Evolutionary conservation across 2,888 invertebrate genomes (phyloP).

Genomic region (Mythimna loreyi): DNA sequence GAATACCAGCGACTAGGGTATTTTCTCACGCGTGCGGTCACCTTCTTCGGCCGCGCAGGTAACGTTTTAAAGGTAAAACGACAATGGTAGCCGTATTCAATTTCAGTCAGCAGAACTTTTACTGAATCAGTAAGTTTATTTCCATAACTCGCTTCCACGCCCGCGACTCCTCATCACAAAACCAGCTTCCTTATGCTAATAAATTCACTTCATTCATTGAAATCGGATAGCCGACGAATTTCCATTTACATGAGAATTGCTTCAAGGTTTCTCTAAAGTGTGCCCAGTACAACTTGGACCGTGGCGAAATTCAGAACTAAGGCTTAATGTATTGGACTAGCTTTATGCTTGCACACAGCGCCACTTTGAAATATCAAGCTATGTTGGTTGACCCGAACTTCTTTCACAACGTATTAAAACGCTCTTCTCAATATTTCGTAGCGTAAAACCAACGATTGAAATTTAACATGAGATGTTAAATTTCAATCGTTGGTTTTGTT

Average conservation of each 20-base stretch:
- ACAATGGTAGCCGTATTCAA: too few species aligned
- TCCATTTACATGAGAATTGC: conserved; percentile 58
- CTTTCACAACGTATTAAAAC: conserved; percentile 34
- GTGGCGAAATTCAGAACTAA: conserved; percentile 27
- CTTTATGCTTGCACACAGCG: conserved; percentile 5
- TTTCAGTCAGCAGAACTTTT: too few species aligned
- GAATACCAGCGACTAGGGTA: too few species aligned
- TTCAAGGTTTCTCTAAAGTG: conserved; percentile 48
- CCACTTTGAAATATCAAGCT: conserved; percentile 7
- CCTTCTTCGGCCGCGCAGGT: too few species aligned
- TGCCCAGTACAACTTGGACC: conserved; percentile 16
- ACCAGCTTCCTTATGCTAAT: conserved; percentile 23
- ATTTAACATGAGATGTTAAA: too few species aligned
- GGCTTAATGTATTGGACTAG: not conserved
- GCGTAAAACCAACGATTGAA: too few species aligned
- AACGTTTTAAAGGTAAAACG: too few species aligned
- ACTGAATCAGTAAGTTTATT: not conserved
- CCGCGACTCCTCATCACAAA: not conserved
- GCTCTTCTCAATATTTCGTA: conserved; percentile 34
- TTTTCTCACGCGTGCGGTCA: too few species aligned
- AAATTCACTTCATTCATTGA: conserved; percentile 56
- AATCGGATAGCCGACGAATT: conserved; percentile 54
- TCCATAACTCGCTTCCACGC: not conserved
- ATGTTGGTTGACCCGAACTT: not conserved
- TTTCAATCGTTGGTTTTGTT: conserved; percentile 52